These are phyloP conservation scores for Sebastes minor DNA, from an alignment of 2,797 vertebrate genomes.

Conservation along the genomic window DNA sequence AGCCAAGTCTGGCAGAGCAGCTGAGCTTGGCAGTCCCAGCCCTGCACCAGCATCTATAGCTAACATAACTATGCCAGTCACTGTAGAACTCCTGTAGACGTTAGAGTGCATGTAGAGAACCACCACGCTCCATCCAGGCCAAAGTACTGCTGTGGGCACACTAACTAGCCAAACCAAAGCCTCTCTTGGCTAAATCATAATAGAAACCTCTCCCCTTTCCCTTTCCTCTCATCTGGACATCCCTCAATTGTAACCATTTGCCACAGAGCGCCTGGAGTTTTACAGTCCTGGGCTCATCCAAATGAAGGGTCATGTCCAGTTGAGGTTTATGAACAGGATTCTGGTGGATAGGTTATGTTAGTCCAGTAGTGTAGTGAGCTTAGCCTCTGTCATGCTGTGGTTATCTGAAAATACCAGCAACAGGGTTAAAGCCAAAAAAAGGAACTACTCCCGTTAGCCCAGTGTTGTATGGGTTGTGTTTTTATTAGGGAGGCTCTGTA, in stretches of 20 bases:
- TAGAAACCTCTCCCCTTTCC: slow-evolving; percentile 8
- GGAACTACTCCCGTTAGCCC: neutral
- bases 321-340: slow-evolving; percentile 5
- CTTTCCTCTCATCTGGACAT: neutral
- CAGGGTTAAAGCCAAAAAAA: neutral
- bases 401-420: slow-evolving; percentile 18
- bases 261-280: slow-evolving; percentile 12
- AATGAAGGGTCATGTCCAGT: neutral
- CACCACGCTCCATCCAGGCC: slow-evolving; percentile 29
- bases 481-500: neutral
- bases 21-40: slow-evolving; percentile 46
- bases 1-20: slow-evolving; percentile 59
- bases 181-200: slow-evolving; percentile 26
- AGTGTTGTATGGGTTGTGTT: neutral
- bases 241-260: slow-evolving; percentile 9
- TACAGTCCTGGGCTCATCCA: slow-evolving; percentile 6
- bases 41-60: slow-evolving; percentile 55
- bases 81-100: slow-evolving; percentile 52
- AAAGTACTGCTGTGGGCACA: slow-evolving; percentile 34
- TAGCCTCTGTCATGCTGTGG: neutral
- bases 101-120: slow-evolving; percentile 47
- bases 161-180: slow-evolving; percentile 25
- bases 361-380: neutral
- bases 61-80: slow-evolving; percentile 50
- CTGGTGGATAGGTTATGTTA: neutral